Conservation (phyloP, 1,140 invertebrate genomes). For the Habropoda laboriosa region DNA sequence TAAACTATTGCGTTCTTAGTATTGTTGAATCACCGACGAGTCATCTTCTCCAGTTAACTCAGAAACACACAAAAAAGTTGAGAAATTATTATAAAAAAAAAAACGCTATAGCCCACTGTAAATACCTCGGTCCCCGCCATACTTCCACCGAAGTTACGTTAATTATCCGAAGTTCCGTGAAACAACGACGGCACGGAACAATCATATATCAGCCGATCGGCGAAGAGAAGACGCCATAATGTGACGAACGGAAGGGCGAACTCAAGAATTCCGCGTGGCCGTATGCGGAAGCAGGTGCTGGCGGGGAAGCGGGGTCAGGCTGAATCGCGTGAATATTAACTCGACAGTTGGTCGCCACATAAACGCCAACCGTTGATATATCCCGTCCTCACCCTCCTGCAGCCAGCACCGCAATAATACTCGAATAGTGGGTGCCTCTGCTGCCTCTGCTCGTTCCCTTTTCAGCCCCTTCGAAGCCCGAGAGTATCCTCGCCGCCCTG, state of each 20-base stretch:
- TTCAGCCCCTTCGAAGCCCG: conserved; percentile 30
- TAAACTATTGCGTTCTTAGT: no score
- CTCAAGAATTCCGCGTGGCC: conserved; percentile 53
- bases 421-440: conserved; percentile 50
- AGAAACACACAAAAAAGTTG: no score
- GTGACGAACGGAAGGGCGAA: not conserved
- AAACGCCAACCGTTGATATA: conserved; percentile 73
- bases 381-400: conserved; percentile 50
- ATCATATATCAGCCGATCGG: not conserved
- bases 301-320: conserved; percentile 15
- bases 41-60: no score
- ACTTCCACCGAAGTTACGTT: no score
- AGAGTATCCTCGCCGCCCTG: conserved; percentile 19
- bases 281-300: conserved; percentile 11
- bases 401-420: conserved; percentile 64
- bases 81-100: no score
- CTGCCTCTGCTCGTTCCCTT: conserved; percentile 35
- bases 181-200: not conserved
- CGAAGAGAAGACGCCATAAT: not conserved
- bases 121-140: no score
- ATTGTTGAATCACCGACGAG: no score
- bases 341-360: conserved; percentile 74
- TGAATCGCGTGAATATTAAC: conserved; percentile 74
- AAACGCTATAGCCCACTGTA: no score
- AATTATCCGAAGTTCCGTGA: no score